Evolutionary conservation across 2,113 vertebrate genomes (phyloP), one percentile per base, ranked within the genome.

Genomic region (Poeciliopsis occidentalis): DNA sequence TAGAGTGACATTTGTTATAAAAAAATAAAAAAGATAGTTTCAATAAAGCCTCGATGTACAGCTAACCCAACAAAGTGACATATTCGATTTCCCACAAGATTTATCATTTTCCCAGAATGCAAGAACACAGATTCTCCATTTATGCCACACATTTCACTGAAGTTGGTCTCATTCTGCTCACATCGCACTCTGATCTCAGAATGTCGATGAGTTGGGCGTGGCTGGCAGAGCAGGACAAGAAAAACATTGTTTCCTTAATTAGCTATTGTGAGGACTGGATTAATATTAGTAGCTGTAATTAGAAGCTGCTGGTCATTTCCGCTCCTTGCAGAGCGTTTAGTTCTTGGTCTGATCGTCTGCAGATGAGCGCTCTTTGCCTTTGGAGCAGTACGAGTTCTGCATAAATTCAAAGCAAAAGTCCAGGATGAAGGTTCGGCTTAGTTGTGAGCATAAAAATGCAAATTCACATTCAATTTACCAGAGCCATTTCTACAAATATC

Each of bases 241-340:
- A 32, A 54, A 80, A 27, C 71, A 68, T 72, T 37, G 63, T 73
- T 64, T 74, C 39, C 30, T 60, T 64, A 75, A 70, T 75, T 68
- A 47, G 65, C 34, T n/a, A 51, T 64, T 41, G 27, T 27, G 13
- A 57, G 62, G 7, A 2, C n/a, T 19, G 17, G 62, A 12, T 63
- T 71, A 67, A 60, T 30, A 67, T 47, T 47, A 19, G 15, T 17
- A 79, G 37, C 44, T 31, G 69, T 29, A 64, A 41, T 61, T n/a
- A 66, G 67, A 51, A 29, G 26, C 26, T 34, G 24, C 34, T 63
- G 13, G 69, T 26, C 22, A 60, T 70, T 57, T 39, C 17, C 37
- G 24, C 37, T 32, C 19, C 12, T 39, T 64, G n/a, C 15, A 32
- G 61, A 65, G 60, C 8, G 4, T 65, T 78, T 69, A 22, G 39